phyloP scores from a whole-genome alignment of 2,113 vertebrate genomes.

The Hippopotamus amphibius region DNA sequence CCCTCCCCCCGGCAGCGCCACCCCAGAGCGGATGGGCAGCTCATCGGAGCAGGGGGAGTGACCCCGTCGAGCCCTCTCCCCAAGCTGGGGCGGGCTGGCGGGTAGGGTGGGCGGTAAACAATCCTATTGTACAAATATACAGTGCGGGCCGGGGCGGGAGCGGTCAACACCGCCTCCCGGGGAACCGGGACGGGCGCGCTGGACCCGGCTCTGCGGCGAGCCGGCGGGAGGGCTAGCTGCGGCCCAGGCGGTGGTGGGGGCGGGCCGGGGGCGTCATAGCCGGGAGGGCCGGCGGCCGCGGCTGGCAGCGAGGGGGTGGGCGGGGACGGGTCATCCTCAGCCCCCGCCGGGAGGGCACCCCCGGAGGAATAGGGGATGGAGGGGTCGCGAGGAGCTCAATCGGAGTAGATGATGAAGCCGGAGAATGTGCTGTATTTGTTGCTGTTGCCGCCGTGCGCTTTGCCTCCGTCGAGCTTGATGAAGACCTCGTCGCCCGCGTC shows the following conservation, averaged over 20 bases:
- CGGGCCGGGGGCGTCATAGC: background rate
- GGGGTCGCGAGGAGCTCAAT: constrained; percentile 87
- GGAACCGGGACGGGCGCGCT: background rate
- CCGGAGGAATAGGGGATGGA: background rate
- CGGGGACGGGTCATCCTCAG: background rate
- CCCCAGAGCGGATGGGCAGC: background rate
- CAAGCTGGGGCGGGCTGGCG: background rate
- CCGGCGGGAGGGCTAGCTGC: background rate
- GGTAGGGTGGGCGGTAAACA: constrained; percentile 46
- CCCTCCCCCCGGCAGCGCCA: background rate
- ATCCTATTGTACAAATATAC: constrained; percentile 76
- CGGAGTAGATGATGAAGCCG: constrained; percentile 99
- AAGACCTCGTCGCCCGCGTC: constrained; percentile 97
- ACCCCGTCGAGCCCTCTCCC: background rate
- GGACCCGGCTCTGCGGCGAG: background rate
- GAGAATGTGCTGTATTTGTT: constrained; percentile 99
- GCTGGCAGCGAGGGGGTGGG: background rate
- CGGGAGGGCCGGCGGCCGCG: background rate
- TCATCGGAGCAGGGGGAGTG: background rate
- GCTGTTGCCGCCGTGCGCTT: constrained; percentile 98
- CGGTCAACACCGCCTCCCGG: background rate
- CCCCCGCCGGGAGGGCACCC: background rate
- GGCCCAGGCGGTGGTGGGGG: background rate
- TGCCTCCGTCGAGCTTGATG: constrained; percentile 98
- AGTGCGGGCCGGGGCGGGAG: background rate